Base-by-base conservation (phyloP, 2,113 vertebrate genomes). In the Muscicapa adusta region DNA sequence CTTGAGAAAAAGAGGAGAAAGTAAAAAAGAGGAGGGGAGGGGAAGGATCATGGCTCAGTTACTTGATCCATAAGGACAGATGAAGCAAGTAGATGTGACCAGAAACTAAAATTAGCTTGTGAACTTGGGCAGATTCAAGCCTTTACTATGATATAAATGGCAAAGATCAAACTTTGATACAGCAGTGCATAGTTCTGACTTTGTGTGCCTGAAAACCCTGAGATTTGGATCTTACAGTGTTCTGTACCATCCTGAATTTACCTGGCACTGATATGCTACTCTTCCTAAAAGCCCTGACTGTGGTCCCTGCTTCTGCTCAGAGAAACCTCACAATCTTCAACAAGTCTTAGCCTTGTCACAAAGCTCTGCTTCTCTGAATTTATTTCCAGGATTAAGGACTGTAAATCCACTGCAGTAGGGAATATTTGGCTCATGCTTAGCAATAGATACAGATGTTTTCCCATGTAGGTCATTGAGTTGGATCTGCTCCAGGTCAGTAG, bases 381-480 rank as follows among this genome's bases (percentile, higher is more conserved):
- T 92, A 77, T 62, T 93, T 92, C 24, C 26, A 84, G 91, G 79
- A 90, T 86, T 94, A 88, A 91, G 60, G 51, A 40, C 60, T 93
- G 34, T 43, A 94, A 95, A 63, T 77, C 38, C 14, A 3, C 67
- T 51, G 67, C 42, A 26, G 19, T 13, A 28, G 60, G 51, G 72
- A 94, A 88, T 19, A 34, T 36, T 71, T 86, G 63, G 38, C 60
- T 86, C 72, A 92, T 77, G 48, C 18, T 88, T 28, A 73, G 43
- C 24, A 65, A 36, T 10, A 68, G 66, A 93, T 83, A 73, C 1
- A 88, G 75, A 60, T 80, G 23, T 53, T 86, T 96, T 92, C 79
- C 62, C 79, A 80, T 28, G 40, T 45, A 77, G 56, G 63, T 84
- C 82, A 67, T 7, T 43, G 47, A 47, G 48, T 22, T 96, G 75